Conservation (phyloP, 2,888 invertebrate genomes). For the Drosophila pseudotalamancana region DNA sequence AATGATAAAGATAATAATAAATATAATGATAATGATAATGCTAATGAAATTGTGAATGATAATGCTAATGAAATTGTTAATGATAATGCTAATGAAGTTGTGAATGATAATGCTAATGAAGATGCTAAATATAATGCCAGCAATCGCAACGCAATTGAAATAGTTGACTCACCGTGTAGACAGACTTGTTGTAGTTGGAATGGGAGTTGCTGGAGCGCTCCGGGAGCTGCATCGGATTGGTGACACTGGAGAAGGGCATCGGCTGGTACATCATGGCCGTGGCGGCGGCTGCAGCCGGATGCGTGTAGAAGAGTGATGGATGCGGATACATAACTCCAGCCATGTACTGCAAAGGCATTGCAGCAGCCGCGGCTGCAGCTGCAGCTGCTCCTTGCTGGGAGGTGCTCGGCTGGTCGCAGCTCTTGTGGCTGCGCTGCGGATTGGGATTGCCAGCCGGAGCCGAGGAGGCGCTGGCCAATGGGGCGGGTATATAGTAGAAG, state of each 20-base stretch:
- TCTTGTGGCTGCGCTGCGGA: conserved; percentile 22
- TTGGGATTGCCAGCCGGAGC: neutral
- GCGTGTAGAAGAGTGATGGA: conserved; percentile 86
- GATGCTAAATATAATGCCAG: neutral
- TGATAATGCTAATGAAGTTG: too few species aligned
- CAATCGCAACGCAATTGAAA: too few species aligned
- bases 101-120: neutral
- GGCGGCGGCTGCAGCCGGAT: conserved; percentile 83
- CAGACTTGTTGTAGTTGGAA: conserved; percentile 52
- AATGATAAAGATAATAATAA: too few species aligned
- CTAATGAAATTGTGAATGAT: too few species aligned
- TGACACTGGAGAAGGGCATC: conserved; percentile 84
- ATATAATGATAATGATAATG: too few species aligned
- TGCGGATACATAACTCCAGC: conserved; percentile 87
- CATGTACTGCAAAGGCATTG: conserved; percentile 87
- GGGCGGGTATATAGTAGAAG: conserved; percentile 86
- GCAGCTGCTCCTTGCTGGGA: conserved; percentile 61
- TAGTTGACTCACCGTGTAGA: conserved; percentile 41
- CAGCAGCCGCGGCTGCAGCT: conserved; percentile 33
- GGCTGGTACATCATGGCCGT: conserved; percentile 87
- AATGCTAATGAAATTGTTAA: too few species aligned
- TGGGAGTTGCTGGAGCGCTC: conserved; percentile 49
- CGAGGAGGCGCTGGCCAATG: conserved; percentile 9
- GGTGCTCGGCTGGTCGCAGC: conserved; percentile 64
- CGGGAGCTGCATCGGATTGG: conserved; percentile 60